Evolutionary conservation across 2,888 invertebrate genomes (phyloP).

Genomic region (Melitaea athalia): DNA sequence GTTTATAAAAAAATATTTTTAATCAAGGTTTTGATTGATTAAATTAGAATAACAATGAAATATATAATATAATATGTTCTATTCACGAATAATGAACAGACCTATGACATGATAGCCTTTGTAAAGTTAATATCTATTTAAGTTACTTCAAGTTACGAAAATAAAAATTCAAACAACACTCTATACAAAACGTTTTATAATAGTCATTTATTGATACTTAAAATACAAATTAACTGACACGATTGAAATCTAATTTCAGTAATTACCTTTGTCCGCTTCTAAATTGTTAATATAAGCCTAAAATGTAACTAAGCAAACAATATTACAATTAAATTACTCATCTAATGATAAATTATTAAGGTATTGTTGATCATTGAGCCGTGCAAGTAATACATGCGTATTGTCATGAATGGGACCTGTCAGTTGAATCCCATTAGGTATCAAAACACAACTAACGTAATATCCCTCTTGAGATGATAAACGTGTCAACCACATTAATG

Average conservation of each 20-base stretch:
- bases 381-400: conserved; percentile 8
- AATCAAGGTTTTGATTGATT: conserved; percentile 1
- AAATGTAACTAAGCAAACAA: not conserved
- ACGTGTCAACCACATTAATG: conserved; percentile 7
- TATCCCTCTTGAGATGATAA: conserved; percentile 14
- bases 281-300: not conserved
- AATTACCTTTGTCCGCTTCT: too few relatives aligned
- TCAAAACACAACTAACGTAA: conserved; percentile 6
- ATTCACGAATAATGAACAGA: too few relatives aligned
- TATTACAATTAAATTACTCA: not conserved
- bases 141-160: too few relatives aligned
- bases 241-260: too few relatives aligned
- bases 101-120: too few relatives aligned
- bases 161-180: too few relatives aligned
- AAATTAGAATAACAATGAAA: not conserved
- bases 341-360: not conserved
- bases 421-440: conserved; percentile 14
- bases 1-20: not conserved
- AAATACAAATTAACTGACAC: too few relatives aligned
- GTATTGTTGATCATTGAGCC: conserved; percentile 1
- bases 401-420: conserved; percentile 5
- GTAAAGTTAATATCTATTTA: too few relatives aligned
- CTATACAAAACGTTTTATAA: too few relatives aligned
- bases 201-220: too few relatives aligned
- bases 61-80: too few relatives aligned